Evolutionary conservation across 2,797 vertebrate species (phyloP).

Genomic region (Lerista edwardsae): DNA sequence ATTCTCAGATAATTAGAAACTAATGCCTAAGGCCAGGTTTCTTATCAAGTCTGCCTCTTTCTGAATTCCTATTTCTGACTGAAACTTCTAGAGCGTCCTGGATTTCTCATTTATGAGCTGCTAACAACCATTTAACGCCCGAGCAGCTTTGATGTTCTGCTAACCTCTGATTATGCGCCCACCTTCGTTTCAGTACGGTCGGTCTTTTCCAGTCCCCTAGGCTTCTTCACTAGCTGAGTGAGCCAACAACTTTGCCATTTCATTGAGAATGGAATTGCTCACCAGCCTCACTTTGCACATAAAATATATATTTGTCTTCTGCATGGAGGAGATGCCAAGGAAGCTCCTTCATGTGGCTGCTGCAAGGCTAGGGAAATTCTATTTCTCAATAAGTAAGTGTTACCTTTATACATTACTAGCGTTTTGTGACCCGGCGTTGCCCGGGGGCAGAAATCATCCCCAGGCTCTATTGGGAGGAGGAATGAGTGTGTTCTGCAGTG

Average conservation of each 20-base stretch:
- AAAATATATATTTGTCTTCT: constrained; percentile 36
- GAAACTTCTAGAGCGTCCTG: neutral
- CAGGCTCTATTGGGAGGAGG: too few relatives aligned
- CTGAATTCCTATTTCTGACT: neutral
- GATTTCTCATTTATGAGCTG: neutral
- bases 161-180: neutral
- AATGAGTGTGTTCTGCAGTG: too few relatives aligned
- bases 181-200: constrained; percentile 7
- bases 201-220: constrained; percentile 53
- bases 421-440: too few relatives aligned
- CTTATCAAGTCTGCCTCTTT: neutral
- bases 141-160: constrained; percentile 21
- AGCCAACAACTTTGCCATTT: constrained; percentile 55
- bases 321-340: constrained; percentile 24
- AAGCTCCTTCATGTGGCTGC: constrained; percentile 56
- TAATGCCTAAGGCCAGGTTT: neutral
- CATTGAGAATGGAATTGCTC: constrained; percentile 49
- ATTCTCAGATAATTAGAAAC: neutral
- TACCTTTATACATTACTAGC: neutral
- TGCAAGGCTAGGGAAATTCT: constrained; percentile 12
- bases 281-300: rapidly evolving
- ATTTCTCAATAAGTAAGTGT: neutral
- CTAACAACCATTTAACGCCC: constrained; percentile 33
- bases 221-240: constrained; percentile 5
- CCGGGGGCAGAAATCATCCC: too few relatives aligned